A percentile compares a stretch with the other conserved stretches of the same genome.
These are phyloP conservation scores for Phyllostomus discolor DNA, from an alignment of 2,113 vertebrate species.

Conservation along the genomic window DNA sequence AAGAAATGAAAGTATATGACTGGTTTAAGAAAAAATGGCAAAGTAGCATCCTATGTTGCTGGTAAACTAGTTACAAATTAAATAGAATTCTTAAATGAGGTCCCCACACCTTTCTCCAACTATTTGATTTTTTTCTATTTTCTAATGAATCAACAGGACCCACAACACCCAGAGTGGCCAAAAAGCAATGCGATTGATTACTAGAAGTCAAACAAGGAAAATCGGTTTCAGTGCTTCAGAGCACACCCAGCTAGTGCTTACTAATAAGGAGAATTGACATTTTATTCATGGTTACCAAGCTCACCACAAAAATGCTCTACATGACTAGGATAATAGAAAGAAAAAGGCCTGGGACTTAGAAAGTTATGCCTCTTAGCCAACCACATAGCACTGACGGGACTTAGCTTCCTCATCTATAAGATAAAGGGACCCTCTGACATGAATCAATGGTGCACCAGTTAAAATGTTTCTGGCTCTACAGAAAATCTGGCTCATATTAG, in stretches of 20 bases:
- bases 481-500: neutral
- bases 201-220: neutral
- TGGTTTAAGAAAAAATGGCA: neutral
- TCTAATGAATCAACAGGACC: neutral
- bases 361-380: neutral
- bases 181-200: neutral
- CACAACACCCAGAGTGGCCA: neutral
- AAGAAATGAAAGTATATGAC: neutral
- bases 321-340: neutral
- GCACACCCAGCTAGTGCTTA: neutral
- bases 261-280: neutral
- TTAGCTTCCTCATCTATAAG: neutral
- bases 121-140: neutral
- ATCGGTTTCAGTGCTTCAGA: neutral
- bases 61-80: neutral
- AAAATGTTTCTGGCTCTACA: neutral
- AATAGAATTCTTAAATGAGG: neutral
- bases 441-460: neutral
- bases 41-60: neutral
- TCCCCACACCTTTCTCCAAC: neutral
- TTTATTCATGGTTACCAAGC: neutral
- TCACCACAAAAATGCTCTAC: neutral
- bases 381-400: rapidly evolving
- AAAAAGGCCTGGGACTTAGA: neutral
- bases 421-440: neutral